Conservation (phyloP, 2,888 invertebrate species). For the Lepidochitona cinerea region DNA sequence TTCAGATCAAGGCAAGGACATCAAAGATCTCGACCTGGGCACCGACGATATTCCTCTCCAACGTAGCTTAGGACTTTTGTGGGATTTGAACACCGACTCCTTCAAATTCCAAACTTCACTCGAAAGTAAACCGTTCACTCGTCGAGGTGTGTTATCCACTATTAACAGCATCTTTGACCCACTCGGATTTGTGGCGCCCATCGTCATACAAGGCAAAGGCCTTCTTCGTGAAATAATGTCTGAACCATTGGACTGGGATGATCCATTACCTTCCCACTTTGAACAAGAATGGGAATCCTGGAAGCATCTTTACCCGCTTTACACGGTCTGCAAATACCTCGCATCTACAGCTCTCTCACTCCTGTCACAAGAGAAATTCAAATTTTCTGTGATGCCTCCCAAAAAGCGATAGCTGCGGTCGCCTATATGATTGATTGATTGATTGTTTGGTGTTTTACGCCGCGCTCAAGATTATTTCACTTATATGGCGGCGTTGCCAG, state of each 20-base stretch:
- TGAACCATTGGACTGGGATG: constrained; percentile 33
- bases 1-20: background rate
- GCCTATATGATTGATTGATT: no score
- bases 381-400: no score
- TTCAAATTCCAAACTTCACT: constrained; percentile 20
- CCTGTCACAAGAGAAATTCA: no score
- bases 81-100: constrained; percentile 20
- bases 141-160: constrained; percentile 27
- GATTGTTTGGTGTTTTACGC: no score
- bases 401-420: no score
- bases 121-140: constrained; percentile 25
- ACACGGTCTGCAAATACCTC: no score
- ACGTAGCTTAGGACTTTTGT: constrained; percentile 8
- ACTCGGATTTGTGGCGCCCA: constrained; percentile 36
- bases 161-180: constrained; percentile 38
- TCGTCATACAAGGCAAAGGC: constrained; percentile 27
- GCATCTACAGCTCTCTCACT: no score
- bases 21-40: background rate
- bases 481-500: no score
- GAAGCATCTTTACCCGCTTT: no score
- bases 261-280: constrained; percentile 24
- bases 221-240: constrained; percentile 30
- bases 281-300: constrained; percentile 27
- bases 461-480: no score
- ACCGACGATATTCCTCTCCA: constrained; percentile 1